A percentile compares a stretch with the other conserved stretches of the same genome.
Conservation (phyloP, 2,888 invertebrate species). For the Diogma glabrata region DNA sequence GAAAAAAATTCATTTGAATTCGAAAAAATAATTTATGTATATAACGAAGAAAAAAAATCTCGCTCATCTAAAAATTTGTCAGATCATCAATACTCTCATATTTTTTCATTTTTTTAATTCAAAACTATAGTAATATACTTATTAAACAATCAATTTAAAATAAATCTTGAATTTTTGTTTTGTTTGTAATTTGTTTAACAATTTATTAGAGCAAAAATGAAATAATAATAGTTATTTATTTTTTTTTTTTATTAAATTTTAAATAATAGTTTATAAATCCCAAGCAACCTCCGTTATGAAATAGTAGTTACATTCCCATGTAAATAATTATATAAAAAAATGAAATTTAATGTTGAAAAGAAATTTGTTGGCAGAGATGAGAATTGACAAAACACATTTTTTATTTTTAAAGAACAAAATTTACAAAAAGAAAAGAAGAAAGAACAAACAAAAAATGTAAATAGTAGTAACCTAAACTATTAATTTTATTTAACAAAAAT, state of each 20-base stretch:
- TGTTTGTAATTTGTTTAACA: not conserved
- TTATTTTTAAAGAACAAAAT: constrained; percentile 5
- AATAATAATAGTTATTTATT: not conserved
- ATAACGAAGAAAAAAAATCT: no score
- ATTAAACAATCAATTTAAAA: no score
- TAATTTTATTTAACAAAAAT: no score
- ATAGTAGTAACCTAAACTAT: no score
- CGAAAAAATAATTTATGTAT: no score
- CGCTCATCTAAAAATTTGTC: no score
- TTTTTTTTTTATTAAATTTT: not conserved
- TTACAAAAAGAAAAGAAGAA: not conserved
- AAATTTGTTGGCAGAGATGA: constrained; percentile 6
- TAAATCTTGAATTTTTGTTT: no score
- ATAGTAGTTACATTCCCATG: constrained; percentile 17
- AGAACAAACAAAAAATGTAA: constrained; percentile 6
- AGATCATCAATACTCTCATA: no score
- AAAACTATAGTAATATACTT: no score
- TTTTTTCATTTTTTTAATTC: no score
- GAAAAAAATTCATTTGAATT: no score
- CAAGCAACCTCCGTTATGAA: not conserved
- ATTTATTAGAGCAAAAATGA: constrained; percentile 3
- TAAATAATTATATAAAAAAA: constrained; percentile 13
- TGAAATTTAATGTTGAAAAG: constrained; percentile 3
- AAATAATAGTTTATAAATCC: constrained; percentile 1
- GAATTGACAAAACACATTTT: constrained; percentile 9